Percentiles rank a stretch among this genome's conserved stretches.
Evolutionary conservation across 2,113 vertebrate species (phyloP).

Genomic region (Phaetusa simplex): DNA sequence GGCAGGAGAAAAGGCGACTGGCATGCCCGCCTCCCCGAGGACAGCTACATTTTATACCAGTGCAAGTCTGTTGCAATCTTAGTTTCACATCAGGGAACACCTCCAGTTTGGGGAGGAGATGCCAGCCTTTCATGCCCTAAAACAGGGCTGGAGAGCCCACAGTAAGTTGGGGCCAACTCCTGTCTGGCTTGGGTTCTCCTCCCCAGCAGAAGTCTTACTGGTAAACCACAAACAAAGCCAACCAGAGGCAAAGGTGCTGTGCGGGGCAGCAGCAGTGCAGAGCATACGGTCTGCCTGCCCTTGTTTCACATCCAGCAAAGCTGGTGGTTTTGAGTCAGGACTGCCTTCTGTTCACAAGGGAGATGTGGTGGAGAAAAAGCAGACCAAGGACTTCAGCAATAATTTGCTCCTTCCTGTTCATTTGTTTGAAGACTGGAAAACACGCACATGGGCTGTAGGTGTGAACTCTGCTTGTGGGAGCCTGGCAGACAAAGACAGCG

Average conservation of each 20-base stretch:
- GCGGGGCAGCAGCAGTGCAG: background rate
- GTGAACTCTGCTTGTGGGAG: background rate
- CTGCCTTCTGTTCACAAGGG: background rate
- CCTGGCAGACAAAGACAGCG: background rate
- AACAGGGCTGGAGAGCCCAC: background rate
- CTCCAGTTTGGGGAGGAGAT: background rate
- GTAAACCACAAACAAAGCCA: accelerated
- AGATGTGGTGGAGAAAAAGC: background rate
- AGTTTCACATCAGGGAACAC: background rate
- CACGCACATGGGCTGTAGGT: background rate
- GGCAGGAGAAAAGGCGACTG: background rate
- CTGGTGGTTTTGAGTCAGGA: background rate
- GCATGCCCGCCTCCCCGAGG: background rate
- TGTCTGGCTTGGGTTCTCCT: background rate
- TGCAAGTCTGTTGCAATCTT: background rate
- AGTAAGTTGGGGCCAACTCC: background rate
- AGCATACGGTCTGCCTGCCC: background rate
- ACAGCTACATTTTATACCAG: background rate
- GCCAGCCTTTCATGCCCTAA: background rate
- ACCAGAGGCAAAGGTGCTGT: accelerated
- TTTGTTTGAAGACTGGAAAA: background rate
- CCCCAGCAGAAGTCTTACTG: background rate
- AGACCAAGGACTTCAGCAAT: background rate
- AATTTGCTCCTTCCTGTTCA: background rate
- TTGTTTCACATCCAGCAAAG: background rate